Evolutionary conservation across 1,140 invertebrate genomes (phyloP).

Genomic region (Nymphalis io): DNA sequence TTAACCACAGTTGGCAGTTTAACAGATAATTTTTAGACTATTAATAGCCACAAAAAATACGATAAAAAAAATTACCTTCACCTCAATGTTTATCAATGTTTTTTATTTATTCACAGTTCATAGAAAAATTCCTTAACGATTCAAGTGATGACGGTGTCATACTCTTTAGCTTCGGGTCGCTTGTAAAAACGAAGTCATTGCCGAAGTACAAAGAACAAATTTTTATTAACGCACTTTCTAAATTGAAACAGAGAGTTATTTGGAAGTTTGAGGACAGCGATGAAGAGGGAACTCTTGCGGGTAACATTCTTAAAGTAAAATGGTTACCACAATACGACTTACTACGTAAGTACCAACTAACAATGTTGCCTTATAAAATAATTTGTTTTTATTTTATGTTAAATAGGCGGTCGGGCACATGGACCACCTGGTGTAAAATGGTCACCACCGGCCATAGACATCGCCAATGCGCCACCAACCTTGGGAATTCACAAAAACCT

Average conservation of each 20-base stretch:
- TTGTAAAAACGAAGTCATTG: slow-evolving; percentile 79
- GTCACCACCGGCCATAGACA: too few relatives aligned
- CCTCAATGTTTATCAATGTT: not conserved
- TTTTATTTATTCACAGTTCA: slow-evolving; percentile 77
- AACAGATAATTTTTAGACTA: too few relatives aligned
- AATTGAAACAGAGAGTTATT: slow-evolving; percentile 82
- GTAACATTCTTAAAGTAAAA: slow-evolving; percentile 76
- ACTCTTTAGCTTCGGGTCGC: slow-evolving; percentile 85
- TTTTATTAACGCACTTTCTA: slow-evolving; percentile 78
- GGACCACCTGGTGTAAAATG: too few relatives aligned
- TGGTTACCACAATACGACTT: slow-evolving; percentile 85
- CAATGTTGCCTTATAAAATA: too few relatives aligned
- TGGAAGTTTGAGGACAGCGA: slow-evolving; percentile 84
- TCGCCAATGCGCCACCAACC: too few relatives aligned
- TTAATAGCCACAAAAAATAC: too few relatives aligned
- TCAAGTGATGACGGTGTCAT: slow-evolving; percentile 83
- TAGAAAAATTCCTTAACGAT: slow-evolving; percentile 84
- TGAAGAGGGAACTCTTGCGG: slow-evolving; percentile 57
- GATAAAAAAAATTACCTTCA: not conserved
- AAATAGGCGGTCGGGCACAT: too few relatives aligned
- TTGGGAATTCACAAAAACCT: too few relatives aligned
- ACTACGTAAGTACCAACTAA: slow-evolving; percentile 75
- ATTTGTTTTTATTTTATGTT: too few relatives aligned
- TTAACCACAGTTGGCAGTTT: too few relatives aligned
- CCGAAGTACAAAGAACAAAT: slow-evolving; percentile 69